These are phyloP conservation scores for Argyrosomus japonicus DNA, from an alignment of 2,113 vertebrate species.

Conservation along the genomic window DNA sequence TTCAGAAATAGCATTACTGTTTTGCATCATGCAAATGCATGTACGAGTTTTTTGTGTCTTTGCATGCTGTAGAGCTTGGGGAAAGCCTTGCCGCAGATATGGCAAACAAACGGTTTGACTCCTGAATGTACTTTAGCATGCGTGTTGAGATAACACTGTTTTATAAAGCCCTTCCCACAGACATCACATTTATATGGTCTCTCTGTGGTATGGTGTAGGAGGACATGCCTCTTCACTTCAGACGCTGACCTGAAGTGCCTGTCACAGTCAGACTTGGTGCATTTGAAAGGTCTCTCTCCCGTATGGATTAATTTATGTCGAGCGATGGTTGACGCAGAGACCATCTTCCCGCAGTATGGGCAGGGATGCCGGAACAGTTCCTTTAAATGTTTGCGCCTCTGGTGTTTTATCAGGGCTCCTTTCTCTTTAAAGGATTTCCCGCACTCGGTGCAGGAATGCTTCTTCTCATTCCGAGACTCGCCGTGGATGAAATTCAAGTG, in stretches of 20 bases:
- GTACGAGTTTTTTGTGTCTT: constrained; percentile 67
- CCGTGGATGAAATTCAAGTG: constrained; percentile 68
- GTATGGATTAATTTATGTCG: constrained; percentile 75
- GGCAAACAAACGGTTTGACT: constrained; percentile 67
- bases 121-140: constrained; percentile 58
- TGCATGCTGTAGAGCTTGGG: constrained; percentile 58
- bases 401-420: constrained; percentile 64
- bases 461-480: constrained; percentile 49
- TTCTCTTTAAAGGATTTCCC: constrained; percentile 70
- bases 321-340: constrained; percentile 15
- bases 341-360: constrained; percentile 65
- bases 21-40: constrained; percentile 8
- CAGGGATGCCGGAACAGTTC: constrained; percentile 60
- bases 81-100: constrained; percentile 69
- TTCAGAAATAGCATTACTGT: too few relatives aligned
- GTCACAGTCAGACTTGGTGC: constrained; percentile 53
- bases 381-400: constrained; percentile 59
- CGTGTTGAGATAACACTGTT: constrained; percentile 29
- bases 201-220: constrained; percentile 53
- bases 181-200: constrained; percentile 61
- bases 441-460: constrained; percentile 60
- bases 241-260: constrained; percentile 53
- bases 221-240: constrained; percentile 69
- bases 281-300: constrained; percentile 71
- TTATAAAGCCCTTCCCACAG: constrained; percentile 70